Evolutionary conservation across 2,113 vertebrate species (phyloP).

Genomic region (Rostratula benghalensis): DNA sequence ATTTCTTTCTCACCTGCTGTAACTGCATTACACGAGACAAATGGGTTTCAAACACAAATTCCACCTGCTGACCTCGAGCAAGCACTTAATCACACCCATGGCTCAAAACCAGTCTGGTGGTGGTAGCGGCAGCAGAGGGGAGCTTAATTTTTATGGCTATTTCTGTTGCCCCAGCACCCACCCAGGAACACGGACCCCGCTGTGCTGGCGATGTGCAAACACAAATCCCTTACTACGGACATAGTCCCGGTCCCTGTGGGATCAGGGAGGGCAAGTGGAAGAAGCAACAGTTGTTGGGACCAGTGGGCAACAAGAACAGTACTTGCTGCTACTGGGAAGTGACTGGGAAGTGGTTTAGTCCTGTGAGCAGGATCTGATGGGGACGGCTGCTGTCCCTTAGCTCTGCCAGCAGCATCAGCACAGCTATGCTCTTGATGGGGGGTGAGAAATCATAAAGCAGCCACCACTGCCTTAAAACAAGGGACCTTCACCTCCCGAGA

Average conservation of each 20-base stretch:
- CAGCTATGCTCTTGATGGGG: not conserved
- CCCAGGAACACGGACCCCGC: not conserved
- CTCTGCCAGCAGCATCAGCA: not conserved
- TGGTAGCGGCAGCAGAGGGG: not conserved
- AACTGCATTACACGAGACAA: not conserved
- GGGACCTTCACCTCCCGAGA: not conserved
- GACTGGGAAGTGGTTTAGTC: not conserved
- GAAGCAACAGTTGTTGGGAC: not conserved
- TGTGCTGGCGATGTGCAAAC: not conserved
- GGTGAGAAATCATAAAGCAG: not conserved
- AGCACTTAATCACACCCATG: not conserved
- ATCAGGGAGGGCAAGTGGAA: not conserved
- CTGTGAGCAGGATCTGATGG: not conserved
- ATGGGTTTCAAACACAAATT: not conserved
- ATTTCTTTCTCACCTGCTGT: not conserved
- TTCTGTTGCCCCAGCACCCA: not conserved
- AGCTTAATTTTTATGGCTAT: not conserved
- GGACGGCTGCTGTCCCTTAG: fast-evolving
- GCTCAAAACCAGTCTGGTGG: not conserved
- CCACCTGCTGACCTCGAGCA: not conserved
- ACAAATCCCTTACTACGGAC: not conserved
- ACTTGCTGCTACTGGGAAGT: not conserved
- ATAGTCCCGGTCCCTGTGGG: fast-evolving
- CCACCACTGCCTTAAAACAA: not conserved
- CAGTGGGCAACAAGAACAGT: not conserved